Conservation (phyloP, 2,113 vertebrate species). For the Stigmatopora argus region DNA sequence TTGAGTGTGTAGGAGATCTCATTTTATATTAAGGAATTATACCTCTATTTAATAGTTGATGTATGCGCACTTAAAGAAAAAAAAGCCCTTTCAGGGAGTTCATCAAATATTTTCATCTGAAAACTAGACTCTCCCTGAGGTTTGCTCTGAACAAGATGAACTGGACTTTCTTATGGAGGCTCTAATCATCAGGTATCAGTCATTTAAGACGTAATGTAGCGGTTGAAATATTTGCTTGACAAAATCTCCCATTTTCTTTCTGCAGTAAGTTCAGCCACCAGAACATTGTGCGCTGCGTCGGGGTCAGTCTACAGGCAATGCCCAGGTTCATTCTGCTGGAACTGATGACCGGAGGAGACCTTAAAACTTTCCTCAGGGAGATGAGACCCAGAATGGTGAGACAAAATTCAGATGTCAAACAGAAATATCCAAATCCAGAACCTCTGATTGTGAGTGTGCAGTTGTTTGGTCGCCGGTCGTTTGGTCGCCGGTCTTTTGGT, state of each 20-base stretch:
- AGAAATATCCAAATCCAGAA: not conserved
- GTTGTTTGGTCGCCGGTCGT: too few relatives aligned
- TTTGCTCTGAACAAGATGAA: conserved; percentile 97
- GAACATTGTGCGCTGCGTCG: conserved; percentile 94
- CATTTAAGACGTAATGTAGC: not conserved
- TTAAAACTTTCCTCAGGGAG: conserved; percentile 93
- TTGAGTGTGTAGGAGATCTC: not conserved
- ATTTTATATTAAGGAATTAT: not conserved
- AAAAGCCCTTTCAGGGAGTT: not conserved
- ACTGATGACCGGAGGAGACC: conserved; percentile 94
- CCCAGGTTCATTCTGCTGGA: conserved; percentile 95
- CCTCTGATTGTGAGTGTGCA: not conserved
- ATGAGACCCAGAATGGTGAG: conserved; percentile 90
- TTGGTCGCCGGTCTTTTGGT: too few relatives aligned
- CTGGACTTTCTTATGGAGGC: conserved; percentile 99
- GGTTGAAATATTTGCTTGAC: not conserved
- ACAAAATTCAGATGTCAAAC: not conserved
- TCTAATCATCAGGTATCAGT: conserved; percentile 89
- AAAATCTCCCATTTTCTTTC: conserved; percentile 11
- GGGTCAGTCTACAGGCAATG: conserved; percentile 91
- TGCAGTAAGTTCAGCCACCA: conserved; percentile 97
- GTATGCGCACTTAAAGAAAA: not conserved
- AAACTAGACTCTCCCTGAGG: conserved; percentile 88
- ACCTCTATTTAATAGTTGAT: not conserved
- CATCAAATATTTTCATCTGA: conserved; percentile 4